Base-by-base conservation (phyloP, 2,888 invertebrate genomes). In the Panzeria rudis region DNA sequence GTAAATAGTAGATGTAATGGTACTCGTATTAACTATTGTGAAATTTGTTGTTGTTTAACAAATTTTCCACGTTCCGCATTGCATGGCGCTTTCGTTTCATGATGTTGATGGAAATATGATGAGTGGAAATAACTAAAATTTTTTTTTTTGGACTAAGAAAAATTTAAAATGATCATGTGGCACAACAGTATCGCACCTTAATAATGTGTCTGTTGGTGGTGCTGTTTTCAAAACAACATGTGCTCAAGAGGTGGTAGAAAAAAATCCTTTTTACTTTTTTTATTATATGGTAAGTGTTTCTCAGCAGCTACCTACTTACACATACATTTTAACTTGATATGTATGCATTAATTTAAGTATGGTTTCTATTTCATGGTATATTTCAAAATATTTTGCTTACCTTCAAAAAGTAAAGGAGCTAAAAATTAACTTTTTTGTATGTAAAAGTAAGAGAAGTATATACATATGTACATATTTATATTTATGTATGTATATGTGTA, bases 161-260 rank as follows among this genome's bases (percentile, higher is more conserved):
- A 66, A 66, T 32, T 44, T 66, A 77, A 86, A 84, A 87, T 88
- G 77, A 89, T 89, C 90, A 89, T 89, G 88, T 89, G 90, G 88
- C 88, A 88, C 86, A 88, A 87, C 87, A 88, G 75, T 64, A 79
- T 88, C 89, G 88, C 91, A 90, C 89, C 90, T 90, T 88, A 83
- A 86, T 29, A 41, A 54, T 71, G 44, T 61, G 20, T 50, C 71
- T 56, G 17, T 75, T 38, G 17, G 52, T 66, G 35, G 52, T 66
- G 35, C 7, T 52, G 44, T 73, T 61, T 89, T 35, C 20, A 66
- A 81, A 64, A 61, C 69, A 71, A 84, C 77, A 84, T 85, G 73
- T 86, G 87, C 86, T 87, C 84, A 87, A 86, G 84, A 87, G 84
- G 61, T 82, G 80, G 76, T 86, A 80, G 68, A 47, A 59, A 54